Evolutionary conservation across 37 sponge, comb jelly and placozoan species (phyloP).

Genomic region (Hormiphora californensis): DNA sequence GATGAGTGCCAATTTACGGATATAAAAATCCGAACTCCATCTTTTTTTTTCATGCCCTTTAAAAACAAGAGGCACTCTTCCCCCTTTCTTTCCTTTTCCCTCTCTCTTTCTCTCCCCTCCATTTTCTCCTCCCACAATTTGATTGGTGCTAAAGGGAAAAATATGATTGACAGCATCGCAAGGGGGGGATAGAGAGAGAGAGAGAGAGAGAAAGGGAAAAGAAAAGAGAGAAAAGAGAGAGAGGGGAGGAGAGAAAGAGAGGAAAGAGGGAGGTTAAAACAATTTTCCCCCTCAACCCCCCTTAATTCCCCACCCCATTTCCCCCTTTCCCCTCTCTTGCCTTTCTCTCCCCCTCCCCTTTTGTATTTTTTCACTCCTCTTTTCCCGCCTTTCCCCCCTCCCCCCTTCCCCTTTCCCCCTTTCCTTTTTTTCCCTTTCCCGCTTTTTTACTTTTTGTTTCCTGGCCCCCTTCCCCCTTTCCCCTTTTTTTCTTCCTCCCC

Average conservation of each 20-base stretch:
- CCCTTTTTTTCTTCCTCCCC: neutral
- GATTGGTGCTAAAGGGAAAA: too few relatives aligned
- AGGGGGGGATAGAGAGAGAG: too few relatives aligned
- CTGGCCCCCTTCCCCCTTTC: neutral
- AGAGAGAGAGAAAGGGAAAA: too few relatives aligned
- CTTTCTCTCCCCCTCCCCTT: neutral
- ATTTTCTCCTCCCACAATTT: too few relatives aligned
- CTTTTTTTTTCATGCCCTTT: too few relatives aligned
- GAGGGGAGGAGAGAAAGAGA: slow-evolving; percentile 57
- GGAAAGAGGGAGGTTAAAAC: slow-evolving; percentile 12
- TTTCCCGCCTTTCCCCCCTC: neutral
- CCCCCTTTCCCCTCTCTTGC: neutral
- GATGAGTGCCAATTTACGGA: too few relatives aligned
- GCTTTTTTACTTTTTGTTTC: neutral
- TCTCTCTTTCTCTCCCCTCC: too few relatives aligned
- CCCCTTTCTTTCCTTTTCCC: too few relatives aligned
- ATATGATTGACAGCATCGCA: too few relatives aligned
- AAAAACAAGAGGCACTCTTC: too few relatives aligned
- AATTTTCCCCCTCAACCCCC: neutral
- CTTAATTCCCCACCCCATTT: neutral
- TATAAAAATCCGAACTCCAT: too few relatives aligned
- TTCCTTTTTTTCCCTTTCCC: neutral
- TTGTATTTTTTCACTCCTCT: neutral
- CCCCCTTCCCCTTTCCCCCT: neutral
- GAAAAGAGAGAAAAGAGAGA: too few relatives aligned